Base-by-base conservation (phyloP, 2,888 invertebrate species). In the Platycheirus albimanus region DNA sequence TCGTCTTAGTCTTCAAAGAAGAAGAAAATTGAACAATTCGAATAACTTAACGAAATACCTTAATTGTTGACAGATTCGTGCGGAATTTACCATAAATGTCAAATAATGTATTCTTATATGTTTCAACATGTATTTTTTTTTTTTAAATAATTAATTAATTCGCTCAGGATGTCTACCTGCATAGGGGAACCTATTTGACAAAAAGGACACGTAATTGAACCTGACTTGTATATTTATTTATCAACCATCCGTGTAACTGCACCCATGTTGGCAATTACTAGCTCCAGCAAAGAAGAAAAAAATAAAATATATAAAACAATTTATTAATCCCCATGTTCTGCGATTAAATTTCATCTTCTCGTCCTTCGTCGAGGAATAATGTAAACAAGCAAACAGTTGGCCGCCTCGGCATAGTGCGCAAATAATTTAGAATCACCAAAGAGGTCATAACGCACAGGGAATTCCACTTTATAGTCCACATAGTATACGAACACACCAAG, bases 221-320 rank as follows among this genome's bases (percentile, higher is more conserved):
- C 28, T 7, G 30, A 30, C 64, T 64, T 43, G 41, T 66, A 13
- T 63, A 64, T 75, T 56, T 70, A 58, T 80, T 64, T 75, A 47
- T 56, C 80, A 66, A 20, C 19, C 20, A 49, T 61, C 54, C 24
- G 63, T 70, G 52, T 61, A 66, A 76, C 51, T 45, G 28, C 52
- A 66, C 80, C 76, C 76, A 6, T 17, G 76, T 20, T 38, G 47
- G 58, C 71, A 81, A 76, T 81, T 76, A 70, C 58, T 58, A 45
- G 3, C 7, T 43, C 0, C 63, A 15, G 10, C 19, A 33, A 17
- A 58, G 10, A 38, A 24, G 2, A 36, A 10, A 64, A 0, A n/a
- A 54, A 54, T 36, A 52, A 17, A 52, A 30, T 10, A 24, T 11
- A n/a, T n/a, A n/a, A n/a, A n/a, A n/a, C n/a, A 54, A 56, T 54